Conservation (phyloP, 2,113 vertebrate species). For the Hemichromis elongatus region DNA sequence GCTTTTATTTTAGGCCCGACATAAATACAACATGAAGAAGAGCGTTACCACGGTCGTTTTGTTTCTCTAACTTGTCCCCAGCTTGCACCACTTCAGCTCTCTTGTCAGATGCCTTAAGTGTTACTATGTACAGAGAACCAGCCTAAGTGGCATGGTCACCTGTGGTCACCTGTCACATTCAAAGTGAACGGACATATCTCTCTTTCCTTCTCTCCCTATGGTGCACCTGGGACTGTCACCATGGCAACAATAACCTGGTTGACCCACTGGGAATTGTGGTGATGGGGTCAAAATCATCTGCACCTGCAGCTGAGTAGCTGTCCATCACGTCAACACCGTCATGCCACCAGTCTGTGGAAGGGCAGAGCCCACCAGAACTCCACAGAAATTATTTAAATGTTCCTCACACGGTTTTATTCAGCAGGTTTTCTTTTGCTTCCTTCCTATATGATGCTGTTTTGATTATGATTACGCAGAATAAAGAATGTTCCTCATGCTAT, state of each 20-base stretch:
- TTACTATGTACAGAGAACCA: constrained; percentile 47
- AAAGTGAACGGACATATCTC: not conserved
- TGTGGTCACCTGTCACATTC: constrained; percentile 54
- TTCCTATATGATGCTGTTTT: not conserved
- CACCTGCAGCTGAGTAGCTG: constrained; percentile 58
- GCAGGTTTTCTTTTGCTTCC: not conserved
- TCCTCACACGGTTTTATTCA: not conserved
- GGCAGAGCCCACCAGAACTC: not conserved
- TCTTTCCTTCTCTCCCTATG: not conserved
- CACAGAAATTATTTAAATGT: not conserved
- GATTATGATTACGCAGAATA: not conserved
- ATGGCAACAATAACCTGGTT: constrained; percentile 41
- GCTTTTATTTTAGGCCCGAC: not conserved
- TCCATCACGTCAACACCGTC: constrained; percentile 28
- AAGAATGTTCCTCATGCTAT: not conserved
- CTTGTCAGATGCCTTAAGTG: constrained; percentile 53
- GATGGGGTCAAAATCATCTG: constrained; percentile 48
- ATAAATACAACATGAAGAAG: not conserved
- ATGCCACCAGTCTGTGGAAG: not conserved
- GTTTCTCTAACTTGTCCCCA: not conserved
- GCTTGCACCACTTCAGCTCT: not conserved
- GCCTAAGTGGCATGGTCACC: constrained; percentile 36
- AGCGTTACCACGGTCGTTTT: not conserved
- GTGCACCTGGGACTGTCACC: constrained; percentile 62
- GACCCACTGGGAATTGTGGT: constrained; percentile 30